Evolutionary conservation across 1,140 invertebrate genomes (phyloP), one percentile per base, ranked within the genome.

Genomic region (Procambarus clarkii): DNA sequence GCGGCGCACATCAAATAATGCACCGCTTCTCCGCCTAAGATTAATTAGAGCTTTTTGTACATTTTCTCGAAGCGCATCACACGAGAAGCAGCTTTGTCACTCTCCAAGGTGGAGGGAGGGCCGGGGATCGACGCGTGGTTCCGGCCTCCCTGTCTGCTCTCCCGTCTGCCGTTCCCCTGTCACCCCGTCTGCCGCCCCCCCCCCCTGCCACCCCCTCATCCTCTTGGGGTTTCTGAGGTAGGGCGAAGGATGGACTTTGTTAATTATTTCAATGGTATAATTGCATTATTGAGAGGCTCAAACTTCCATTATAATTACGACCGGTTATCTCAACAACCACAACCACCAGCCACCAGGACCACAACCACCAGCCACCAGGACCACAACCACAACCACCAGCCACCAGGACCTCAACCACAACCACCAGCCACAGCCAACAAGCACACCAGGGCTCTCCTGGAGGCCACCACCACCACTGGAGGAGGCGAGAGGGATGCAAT

Each of bases 21-120:
- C 82, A 85, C 82, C 82, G 82, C 82, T n/a, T 46, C 82, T 64
- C 74, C 15, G 4, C 60, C n/a, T 85, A 71, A 85, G 82, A 85
- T 85, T 85, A 85, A 85, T 85, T 85, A 85, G n/a, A 8, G 45
- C 21, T 15, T 64, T 83, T 60, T 83, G 60, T 60, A 8, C 81
- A 44, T 46, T 34, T 9, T 44, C 24, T 4, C 5, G 24, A 44
- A 8, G 34, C 76, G 76, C 11, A 46, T 80, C 78, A 50, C 54
- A 50, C 78, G 24, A 18, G 78, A 50, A n/a, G 54, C 34, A 46
- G 54, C 78, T 80, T 80, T 80, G 78, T 80, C 78, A 80, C 21
- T 80, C 18, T 80, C 78, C 78, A 80, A 18, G 46, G 78, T 48
- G 45, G 78, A 13, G 45, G 44, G 54, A 80, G 5, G n/a, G 21